Evolutionary conservation across 1,140 invertebrate genomes (phyloP).

Genomic region (Temnothorax curvispinosus): DNA sequence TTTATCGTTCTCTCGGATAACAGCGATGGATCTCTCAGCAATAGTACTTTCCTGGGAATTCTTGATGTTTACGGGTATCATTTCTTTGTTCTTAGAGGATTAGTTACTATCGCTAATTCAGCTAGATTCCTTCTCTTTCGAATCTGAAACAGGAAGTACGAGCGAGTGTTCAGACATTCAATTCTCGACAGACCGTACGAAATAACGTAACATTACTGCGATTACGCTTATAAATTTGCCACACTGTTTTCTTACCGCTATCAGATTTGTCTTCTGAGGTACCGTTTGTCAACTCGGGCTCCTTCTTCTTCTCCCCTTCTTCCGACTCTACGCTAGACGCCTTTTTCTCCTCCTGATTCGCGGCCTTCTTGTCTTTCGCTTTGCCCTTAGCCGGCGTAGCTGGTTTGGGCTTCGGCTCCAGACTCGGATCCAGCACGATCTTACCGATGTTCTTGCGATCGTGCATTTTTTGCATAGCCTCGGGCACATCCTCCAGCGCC

Average conservation of each 20-base stretch:
- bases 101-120: slow-evolving; percentile 79
- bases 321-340: slow-evolving; percentile 84
- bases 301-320: slow-evolving; percentile 87
- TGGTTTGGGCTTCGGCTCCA: slow-evolving; percentile 92
- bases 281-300: slow-evolving; percentile 85
- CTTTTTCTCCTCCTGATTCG: slow-evolving; percentile 89
- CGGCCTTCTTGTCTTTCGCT: slow-evolving; percentile 89
- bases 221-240: background rate
- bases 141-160: slow-evolving; percentile 81
- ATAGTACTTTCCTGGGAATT: slow-evolving; percentile 63
- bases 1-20: slow-evolving; percentile 36
- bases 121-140: slow-evolving; percentile 86
- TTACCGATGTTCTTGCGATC: slow-evolving; percentile 96
- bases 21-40: slow-evolving; percentile 64
- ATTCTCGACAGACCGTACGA: background rate
- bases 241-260: slow-evolving; percentile 79
- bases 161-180: background rate
- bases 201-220: background rate
- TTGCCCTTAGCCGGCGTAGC: slow-evolving; percentile 91
- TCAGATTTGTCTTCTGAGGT: slow-evolving; percentile 86
- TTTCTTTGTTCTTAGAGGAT: slow-evolving; percentile 60
- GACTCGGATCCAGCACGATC: slow-evolving; percentile 92
- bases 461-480: slow-evolving; percentile 97
- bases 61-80: slow-evolving; percentile 62
- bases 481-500: slow-evolving; percentile 94